phyloP scores from a whole-genome alignment of 2,113 vertebrate species.

The Gasterosteus nipponicus region DNA sequence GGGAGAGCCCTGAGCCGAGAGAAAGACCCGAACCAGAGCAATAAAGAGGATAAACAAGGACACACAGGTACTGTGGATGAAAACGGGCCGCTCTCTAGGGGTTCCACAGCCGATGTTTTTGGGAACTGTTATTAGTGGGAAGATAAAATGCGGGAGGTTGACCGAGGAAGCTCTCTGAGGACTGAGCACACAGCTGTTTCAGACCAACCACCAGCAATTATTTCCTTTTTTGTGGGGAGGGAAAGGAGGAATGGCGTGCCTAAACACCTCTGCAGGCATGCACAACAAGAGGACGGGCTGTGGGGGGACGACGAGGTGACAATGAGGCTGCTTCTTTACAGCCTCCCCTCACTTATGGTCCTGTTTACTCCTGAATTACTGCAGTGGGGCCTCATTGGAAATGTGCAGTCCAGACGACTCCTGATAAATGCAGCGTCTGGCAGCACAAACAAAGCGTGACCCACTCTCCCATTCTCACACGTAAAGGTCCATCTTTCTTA shows the following conservation, averaged over 20 bases:
- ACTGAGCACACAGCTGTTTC: slow-evolving; percentile 73
- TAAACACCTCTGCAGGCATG: slow-evolving; percentile 63
- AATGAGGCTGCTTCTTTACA: slow-evolving; percentile 67
- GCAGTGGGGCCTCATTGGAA: slow-evolving; percentile 50
- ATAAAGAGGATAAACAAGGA: slow-evolving; percentile 60
- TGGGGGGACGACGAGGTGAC: slow-evolving; percentile 54
- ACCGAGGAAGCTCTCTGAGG: slow-evolving; percentile 53
- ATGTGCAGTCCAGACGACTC: slow-evolving; percentile 74
- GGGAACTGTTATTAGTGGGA: slow-evolving; percentile 62
- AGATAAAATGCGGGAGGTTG: slow-evolving; percentile 55
- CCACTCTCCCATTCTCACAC: slow-evolving; percentile 40
- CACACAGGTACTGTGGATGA: slow-evolving; percentile 23
- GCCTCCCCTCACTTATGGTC: slow-evolving; percentile 49
- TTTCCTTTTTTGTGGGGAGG: slow-evolving; percentile 50
- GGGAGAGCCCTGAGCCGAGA: slow-evolving; percentile 15
- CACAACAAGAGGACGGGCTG: slow-evolving; percentile 52
- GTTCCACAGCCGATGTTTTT: slow-evolving; percentile 30
- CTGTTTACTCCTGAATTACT: slow-evolving; percentile 67
- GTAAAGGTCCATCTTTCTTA: slow-evolving; percentile 37
- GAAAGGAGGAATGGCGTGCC: slow-evolving; percentile 61
- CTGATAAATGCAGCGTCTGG: slow-evolving; percentile 76
- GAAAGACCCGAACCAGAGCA: slow-evolving; percentile 24
- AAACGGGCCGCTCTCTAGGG: slow-evolving; percentile 37
- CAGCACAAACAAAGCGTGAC: slow-evolving; percentile 54
- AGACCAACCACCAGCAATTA: slow-evolving; percentile 63